Evolutionary conservation across 1,140 invertebrate species (phyloP).

Genomic region (Bombus sylvicola): DNA sequence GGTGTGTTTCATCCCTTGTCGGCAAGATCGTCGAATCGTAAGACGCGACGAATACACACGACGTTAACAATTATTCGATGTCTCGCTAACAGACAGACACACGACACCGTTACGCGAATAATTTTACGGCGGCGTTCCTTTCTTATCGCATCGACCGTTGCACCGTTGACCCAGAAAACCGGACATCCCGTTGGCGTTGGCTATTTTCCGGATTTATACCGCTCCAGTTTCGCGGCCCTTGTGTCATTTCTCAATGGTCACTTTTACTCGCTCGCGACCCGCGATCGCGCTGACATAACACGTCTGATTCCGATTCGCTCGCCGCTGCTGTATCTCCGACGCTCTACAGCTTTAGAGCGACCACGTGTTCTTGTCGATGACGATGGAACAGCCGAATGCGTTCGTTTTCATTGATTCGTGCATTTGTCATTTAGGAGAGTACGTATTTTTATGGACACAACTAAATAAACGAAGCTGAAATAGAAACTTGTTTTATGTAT

Average conservation of each 20-base stretch:
- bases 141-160: conserved; percentile 20
- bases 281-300: background rate
- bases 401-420: too few species aligned
- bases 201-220: conserved; percentile 49
- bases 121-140: conserved; percentile 33
- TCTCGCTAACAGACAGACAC: background rate
- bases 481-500: too few species aligned
- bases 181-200: conserved; percentile 22
- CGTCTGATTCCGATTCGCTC: background rate
- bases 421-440: too few species aligned
- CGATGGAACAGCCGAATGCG: too few species aligned
- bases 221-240: conserved; percentile 23
- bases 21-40: background rate
- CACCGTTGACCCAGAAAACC: conserved; percentile 49
- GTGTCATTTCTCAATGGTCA: conserved; percentile 39
- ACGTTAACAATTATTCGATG: background rate
- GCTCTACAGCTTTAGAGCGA: too few species aligned
- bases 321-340: background rate
- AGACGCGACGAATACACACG: background rate
- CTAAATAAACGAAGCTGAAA: too few species aligned
- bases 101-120: conserved; percentile 54
- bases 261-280: conserved; percentile 5
- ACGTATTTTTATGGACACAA: too few species aligned
- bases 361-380: too few species aligned
- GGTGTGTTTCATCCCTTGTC: conserved; percentile 1